Conservation (phyloP, 2,797 vertebrate genomes). For the Knipowitschia caucasica region DNA sequence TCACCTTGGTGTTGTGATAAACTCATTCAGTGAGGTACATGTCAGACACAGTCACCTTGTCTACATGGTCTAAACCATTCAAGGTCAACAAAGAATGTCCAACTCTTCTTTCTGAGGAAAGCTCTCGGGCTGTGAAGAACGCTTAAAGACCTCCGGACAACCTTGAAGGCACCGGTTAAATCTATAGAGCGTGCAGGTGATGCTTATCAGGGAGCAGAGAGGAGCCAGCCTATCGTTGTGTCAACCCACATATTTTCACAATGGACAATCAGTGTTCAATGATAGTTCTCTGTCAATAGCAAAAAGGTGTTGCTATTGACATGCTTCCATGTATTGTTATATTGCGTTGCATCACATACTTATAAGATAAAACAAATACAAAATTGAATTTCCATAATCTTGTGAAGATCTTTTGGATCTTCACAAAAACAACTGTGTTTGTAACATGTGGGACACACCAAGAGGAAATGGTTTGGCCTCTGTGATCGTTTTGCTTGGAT, state of each 20-base stretch:
- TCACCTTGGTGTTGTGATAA: slow-evolving; percentile 57
- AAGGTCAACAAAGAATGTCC: slow-evolving; percentile 48
- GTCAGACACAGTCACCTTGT: slow-evolving; percentile 56
- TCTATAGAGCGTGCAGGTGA: slow-evolving; percentile 68
- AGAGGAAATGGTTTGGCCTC: slow-evolving; percentile 53
- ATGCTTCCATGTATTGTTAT: too few species aligned
- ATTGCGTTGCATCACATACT: too few species aligned
- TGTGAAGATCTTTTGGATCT: too few species aligned
- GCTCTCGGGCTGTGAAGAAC: slow-evolving; percentile 42
- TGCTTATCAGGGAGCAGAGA: slow-evolving; percentile 70
- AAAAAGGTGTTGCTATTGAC: too few species aligned
- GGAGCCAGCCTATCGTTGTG: slow-evolving; percentile 68
- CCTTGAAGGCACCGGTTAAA: slow-evolving; percentile 68
- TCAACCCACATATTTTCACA: slow-evolving; percentile 69
- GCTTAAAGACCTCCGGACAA: slow-evolving; percentile 73
- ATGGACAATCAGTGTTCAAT: slow-evolving; percentile 63
- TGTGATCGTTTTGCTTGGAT: slow-evolving; percentile 58
- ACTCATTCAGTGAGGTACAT: slow-evolving; percentile 38
- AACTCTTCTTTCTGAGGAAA: slow-evolving; percentile 35
- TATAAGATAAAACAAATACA: too few species aligned
- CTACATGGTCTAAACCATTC: slow-evolving; percentile 26
- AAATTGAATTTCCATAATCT: too few species aligned
- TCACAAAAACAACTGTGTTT: slow-evolving; percentile 50
- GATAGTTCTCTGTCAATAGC: slow-evolving; percentile 50
- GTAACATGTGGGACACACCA: slow-evolving; percentile 32